These are phyloP conservation scores for Danaus melanippus DNA, from an alignment of 1,140 invertebrate genomes.

Conservation along the genomic window DNA sequence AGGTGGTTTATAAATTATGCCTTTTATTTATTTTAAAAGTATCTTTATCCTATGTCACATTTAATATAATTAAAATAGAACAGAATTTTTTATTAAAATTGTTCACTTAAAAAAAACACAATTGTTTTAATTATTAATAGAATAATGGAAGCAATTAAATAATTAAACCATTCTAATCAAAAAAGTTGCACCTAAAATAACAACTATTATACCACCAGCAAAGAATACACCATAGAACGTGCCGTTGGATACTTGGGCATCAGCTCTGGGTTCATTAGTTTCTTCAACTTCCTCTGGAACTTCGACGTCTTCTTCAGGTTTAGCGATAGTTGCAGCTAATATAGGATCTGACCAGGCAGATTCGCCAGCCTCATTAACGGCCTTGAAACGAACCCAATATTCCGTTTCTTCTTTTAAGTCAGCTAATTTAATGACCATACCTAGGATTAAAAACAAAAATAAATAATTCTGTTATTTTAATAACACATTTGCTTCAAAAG, in stretches of 20 bases:
- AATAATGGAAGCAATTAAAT: neutral
- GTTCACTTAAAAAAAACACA: neutral
- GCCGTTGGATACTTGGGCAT: conserved; percentile 19
- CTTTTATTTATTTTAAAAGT: conserved; percentile 4
- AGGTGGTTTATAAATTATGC: conserved; percentile 40
- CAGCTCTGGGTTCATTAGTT: conserved; percentile 9
- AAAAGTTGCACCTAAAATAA: conserved; percentile 40
- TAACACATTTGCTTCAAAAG: neutral
- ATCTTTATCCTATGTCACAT: neutral
- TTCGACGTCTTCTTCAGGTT: conserved; percentile 16
- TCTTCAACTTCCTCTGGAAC: conserved; percentile 16
- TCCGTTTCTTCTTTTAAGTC: conserved; percentile 31
- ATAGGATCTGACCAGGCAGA: conserved; percentile 35
- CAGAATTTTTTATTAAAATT: neutral
- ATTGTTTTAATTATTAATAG: too few relatives aligned
- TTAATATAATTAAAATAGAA: neutral
- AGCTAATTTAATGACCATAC: conserved; percentile 17
- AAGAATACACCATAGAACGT: conserved; percentile 51
- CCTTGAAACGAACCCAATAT: conserved; percentile 37
- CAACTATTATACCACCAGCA: conserved; percentile 35
- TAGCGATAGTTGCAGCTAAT: conserved; percentile 16
- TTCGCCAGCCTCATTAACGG: conserved; percentile 31
- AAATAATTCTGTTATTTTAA: conserved; percentile 2
- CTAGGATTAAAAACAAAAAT: conserved; percentile 22
- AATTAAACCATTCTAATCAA: conserved; percentile 41